These are phyloP conservation scores for Ephestia elutella DNA, from an alignment of 1,140 invertebrate species.

Conservation along the genomic window DNA sequence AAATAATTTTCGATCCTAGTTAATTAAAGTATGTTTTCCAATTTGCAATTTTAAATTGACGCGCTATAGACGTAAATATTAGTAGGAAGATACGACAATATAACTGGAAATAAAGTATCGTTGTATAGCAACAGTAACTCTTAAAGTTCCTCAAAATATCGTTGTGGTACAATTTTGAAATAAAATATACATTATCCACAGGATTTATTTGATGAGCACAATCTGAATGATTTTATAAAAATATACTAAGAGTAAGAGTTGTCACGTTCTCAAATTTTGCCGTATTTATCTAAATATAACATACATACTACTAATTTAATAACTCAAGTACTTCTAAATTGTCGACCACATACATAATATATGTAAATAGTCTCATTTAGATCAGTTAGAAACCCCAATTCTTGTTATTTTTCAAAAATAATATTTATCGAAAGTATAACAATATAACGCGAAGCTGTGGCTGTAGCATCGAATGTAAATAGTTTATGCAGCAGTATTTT, in stretches of 20 bases:
- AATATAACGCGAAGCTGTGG: slow-evolving; percentile 17
- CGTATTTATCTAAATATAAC: not conserved
- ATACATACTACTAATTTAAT: slow-evolving; percentile 7
- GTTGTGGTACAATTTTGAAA: slow-evolving; percentile 43
- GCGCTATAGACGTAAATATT: slow-evolving; percentile 13
- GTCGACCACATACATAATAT: slow-evolving; percentile 10
- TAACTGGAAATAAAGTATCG: slow-evolving; percentile 18
- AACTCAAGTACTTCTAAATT: not conserved
- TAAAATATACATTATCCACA: slow-evolving; percentile 27
- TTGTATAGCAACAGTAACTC: slow-evolving; percentile 12
- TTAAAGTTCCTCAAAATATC: slow-evolving; percentile 33
- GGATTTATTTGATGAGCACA: slow-evolving; percentile 11
- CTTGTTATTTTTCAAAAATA: slow-evolving; percentile 22
- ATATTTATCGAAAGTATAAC: slow-evolving; percentile 11
- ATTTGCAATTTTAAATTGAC: slow-evolving; percentile 8
- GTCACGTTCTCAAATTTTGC: slow-evolving; percentile 6
- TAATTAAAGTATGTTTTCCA: not conserved
- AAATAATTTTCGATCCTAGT: not conserved
- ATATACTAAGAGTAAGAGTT: slow-evolving; percentile 10
- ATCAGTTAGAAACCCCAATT: slow-evolving; percentile 18
- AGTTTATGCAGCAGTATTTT: too few species aligned
- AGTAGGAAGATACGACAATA: slow-evolving; percentile 18
- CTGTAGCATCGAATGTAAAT: not conserved
- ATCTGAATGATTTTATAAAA: slow-evolving; percentile 15
- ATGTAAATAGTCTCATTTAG: slow-evolving; percentile 21